Percentiles rank a stretch among this genome's conserved stretches.
These are phyloP conservation scores for Leptinotarsa rubiginosa DNA, from an alignment of 2,888 invertebrate species.

Conservation along the genomic window DNA sequence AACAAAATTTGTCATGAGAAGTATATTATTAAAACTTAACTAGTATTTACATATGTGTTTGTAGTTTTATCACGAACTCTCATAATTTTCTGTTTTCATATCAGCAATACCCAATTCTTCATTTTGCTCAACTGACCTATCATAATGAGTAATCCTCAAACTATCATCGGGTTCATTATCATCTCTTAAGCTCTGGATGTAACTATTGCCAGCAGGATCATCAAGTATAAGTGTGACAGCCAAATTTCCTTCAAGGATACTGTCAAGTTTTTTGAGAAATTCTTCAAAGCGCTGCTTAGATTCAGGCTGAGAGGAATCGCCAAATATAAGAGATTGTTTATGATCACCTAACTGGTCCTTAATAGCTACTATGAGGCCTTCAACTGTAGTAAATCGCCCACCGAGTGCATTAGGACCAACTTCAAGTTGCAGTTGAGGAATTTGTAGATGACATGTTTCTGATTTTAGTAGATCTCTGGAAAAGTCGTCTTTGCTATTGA, in stretches of 20 bases:
- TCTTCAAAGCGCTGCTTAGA: conserved; percentile 70
- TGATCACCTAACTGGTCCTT: conserved; percentile 77
- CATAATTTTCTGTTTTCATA: conserved; percentile 92
- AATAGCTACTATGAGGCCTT: conserved; percentile 86
- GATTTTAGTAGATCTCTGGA: conserved; percentile 95
- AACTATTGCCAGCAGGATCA: conserved; percentile 98
- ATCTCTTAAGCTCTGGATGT: conserved; percentile 85
- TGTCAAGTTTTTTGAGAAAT: conserved; percentile 77
- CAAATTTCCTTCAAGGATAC: conserved; percentile 73
- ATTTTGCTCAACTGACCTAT: conserved; percentile 89
- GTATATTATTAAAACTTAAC: background rate
- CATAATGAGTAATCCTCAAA: conserved; percentile 82
- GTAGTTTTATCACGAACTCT: conserved; percentile 33
- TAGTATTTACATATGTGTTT: conserved; percentile 5
- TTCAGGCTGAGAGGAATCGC: conserved; percentile 76
- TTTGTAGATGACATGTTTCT: conserved; percentile 81
- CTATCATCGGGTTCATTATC: conserved; percentile 75
- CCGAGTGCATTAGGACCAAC: conserved; percentile 88
- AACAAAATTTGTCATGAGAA: background rate
- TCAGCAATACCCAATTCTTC: conserved; percentile 96
- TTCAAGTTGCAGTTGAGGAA: conserved; percentile 91
- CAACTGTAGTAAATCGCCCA: conserved; percentile 95
- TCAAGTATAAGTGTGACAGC: conserved; percentile 85
- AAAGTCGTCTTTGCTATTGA: conserved; percentile 81
- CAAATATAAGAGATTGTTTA: conserved; percentile 74